These are phyloP conservation scores for Cynocephalus volans DNA, from an alignment of 2,113 vertebrate genomes.

Conservation along the genomic window DNA sequence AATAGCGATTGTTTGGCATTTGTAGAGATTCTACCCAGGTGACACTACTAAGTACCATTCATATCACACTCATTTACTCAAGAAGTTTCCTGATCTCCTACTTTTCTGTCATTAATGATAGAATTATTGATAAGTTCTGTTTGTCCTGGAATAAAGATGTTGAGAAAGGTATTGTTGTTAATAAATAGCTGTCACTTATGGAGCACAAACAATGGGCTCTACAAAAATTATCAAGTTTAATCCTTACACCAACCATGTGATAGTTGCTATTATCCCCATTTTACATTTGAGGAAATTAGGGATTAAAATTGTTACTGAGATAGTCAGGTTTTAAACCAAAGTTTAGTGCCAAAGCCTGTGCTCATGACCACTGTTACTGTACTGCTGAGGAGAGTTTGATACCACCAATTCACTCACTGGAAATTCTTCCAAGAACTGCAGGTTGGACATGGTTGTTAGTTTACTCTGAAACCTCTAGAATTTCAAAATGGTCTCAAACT, in stretches of 20 bases:
- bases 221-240: conserved; percentile 6
- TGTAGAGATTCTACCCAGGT: conserved; percentile 7
- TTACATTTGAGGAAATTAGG: not conserved
- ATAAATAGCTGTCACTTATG: not conserved
- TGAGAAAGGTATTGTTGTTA: not conserved
- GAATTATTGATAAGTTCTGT: not conserved
- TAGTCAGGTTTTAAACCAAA: not conserved
- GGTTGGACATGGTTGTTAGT: not conserved
- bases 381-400: not conserved
- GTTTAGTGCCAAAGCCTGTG: not conserved
- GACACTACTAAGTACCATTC: not conserved
- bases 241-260: not conserved
- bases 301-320: not conserved
- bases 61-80: not conserved
- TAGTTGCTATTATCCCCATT: not conserved
- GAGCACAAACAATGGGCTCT: not conserved
- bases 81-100: not conserved
- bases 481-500: not conserved
- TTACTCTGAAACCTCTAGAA: conserved; percentile 23
- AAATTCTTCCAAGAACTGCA: conserved; percentile 20
- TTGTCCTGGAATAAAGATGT: not conserved
- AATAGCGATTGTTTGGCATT: conserved; percentile 68
- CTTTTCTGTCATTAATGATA: conserved; percentile 1
- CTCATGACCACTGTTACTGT: not conserved
- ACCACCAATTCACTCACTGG: not conserved